phyloP scores from a whole-genome alignment of 2,113 vertebrate species.

The Tragelaphus scriptus region DNA sequence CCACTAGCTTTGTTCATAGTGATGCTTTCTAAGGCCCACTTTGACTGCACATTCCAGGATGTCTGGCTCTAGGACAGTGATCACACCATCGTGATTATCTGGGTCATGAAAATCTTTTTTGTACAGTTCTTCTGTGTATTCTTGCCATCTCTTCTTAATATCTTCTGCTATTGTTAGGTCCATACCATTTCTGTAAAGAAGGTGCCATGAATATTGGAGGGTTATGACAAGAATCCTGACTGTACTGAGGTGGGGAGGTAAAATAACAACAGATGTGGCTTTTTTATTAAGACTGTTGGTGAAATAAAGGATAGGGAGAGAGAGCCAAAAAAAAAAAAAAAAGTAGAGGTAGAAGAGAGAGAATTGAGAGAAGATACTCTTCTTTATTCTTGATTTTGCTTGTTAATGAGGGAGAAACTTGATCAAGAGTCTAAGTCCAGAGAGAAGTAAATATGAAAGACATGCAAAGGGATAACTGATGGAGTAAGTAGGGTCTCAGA shows the following conservation, averaged over 20 bases:
- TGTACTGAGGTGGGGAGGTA: background rate
- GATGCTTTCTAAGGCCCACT: no score
- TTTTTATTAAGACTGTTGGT: background rate
- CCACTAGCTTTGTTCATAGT: no score
- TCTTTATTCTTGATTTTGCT: background rate
- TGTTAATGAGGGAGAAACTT: conserved; percentile 1
- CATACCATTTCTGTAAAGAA: background rate
- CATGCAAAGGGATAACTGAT: background rate
- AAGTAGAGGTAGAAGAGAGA: background rate
- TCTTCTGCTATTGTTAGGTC: no score
- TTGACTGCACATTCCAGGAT: no score
- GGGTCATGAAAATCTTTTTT: no score
- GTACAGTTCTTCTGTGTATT: no score
- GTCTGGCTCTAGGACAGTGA: no score
- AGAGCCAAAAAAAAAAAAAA: background rate
- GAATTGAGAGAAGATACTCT: background rate
- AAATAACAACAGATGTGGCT: background rate
- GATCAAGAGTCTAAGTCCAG: background rate
- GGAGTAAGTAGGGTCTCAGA: background rate
- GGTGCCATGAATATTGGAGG: background rate
- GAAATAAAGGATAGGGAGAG: background rate
- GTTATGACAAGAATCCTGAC: background rate
- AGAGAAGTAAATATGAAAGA: background rate
- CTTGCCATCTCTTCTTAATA: no score
- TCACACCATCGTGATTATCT: no score